These are phyloP conservation scores for Albula glossodonta DNA, from an alignment of 2,113 vertebrate genomes.

Conservation along the genomic window DNA sequence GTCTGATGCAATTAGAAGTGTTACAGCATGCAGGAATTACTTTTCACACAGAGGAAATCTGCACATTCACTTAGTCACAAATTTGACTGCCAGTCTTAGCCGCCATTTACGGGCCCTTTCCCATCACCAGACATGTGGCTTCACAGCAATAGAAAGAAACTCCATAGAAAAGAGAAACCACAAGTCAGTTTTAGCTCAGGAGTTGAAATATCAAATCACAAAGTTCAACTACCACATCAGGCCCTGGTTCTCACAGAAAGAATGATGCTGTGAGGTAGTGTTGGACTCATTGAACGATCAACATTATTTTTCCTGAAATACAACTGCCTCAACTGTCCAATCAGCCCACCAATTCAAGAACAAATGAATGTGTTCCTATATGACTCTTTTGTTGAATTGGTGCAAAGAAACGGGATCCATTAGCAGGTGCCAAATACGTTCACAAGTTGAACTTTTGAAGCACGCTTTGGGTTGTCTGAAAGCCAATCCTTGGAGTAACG, in stretches of 20 bases:
- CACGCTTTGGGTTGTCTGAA: conserved; percentile 45
- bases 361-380: background rate
- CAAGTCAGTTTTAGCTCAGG: background rate
- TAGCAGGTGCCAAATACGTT: background rate
- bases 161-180: background rate
- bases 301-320: background rate
- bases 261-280: background rate
- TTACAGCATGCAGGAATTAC: conserved; percentile 21
- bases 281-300: background rate
- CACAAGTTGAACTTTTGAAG: conserved; percentile 1
- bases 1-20: conserved; percentile 25
- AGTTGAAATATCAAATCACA: background rate
- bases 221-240: background rate
- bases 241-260: background rate
- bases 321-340: background rate
- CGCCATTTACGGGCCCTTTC: background rate
- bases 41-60: conserved; percentile 16
- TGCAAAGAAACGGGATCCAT: background rate
- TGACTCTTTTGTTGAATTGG: background rate
- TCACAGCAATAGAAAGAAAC: background rate
- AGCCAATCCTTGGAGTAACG: conserved; percentile 58
- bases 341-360: background rate
- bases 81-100: conserved; percentile 13
- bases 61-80: background rate
- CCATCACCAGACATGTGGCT: background rate